Conservation (phyloP, 2,888 invertebrate genomes). For the Phragmatobia fuliginosa region DNA sequence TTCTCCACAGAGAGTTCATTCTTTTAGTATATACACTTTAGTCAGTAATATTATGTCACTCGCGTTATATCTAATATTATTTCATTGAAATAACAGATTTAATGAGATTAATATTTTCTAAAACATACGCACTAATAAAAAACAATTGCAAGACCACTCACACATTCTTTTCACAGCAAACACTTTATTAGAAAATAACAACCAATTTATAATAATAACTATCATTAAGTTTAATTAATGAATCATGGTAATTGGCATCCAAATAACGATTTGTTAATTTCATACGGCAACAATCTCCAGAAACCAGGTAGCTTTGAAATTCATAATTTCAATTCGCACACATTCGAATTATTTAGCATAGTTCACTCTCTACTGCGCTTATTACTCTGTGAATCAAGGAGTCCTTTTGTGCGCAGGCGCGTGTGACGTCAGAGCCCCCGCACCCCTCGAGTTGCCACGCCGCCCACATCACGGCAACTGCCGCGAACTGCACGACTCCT, state of each 20-base stretch:
- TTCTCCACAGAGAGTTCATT: constrained; percentile 52
- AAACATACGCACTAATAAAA: not conserved
- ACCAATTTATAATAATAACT: too few relatives aligned
- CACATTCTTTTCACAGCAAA: too few relatives aligned
- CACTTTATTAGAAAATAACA: too few relatives aligned
- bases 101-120: not conserved
- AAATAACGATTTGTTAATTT: not conserved
- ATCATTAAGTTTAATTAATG: too few relatives aligned
- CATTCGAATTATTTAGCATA: constrained; percentile 29
- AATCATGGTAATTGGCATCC: too few relatives aligned
- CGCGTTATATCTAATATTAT: constrained; percentile 6
- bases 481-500: constrained; percentile 50
- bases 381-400: constrained; percentile 72
- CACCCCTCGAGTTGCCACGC: constrained; percentile 49
- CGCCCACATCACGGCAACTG: constrained; percentile 52
- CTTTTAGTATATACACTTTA: constrained; percentile 37
- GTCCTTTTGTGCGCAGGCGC: constrained; percentile 72
- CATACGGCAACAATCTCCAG: not conserved
- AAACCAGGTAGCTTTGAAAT: not conserved
- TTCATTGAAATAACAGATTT: not conserved
- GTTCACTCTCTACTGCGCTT: constrained; percentile 53
- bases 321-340: not conserved
- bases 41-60: constrained; percentile 38
- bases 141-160: too few relatives aligned
- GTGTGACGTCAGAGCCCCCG: constrained; percentile 78